A percentile compares a stretch with the other conserved stretches of the same genome.
Conservation (phyloP, 2,797 vertebrate genomes). For the Agapornis canus region DNA sequence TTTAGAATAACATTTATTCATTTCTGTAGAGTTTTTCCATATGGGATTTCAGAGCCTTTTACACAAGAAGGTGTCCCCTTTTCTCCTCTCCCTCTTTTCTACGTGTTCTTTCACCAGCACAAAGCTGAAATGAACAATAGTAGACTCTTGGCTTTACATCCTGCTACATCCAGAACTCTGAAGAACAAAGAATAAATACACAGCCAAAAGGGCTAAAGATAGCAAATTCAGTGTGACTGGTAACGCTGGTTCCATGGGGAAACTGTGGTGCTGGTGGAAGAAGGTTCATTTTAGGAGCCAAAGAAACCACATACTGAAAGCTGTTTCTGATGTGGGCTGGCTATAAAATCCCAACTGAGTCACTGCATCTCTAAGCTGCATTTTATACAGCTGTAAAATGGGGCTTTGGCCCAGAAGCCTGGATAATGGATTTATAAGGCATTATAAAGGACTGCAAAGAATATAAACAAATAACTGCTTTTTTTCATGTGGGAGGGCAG, state of each 20-base stretch:
- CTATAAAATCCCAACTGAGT: slow-evolving; percentile 10
- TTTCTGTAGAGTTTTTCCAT: slow-evolving; percentile 27
- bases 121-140: slow-evolving; percentile 57
- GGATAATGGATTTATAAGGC: background rate
- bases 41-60: slow-evolving; percentile 37
- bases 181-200: slow-evolving; percentile 22
- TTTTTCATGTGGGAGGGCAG: slow-evolving; percentile 14
- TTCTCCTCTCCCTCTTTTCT: slow-evolving; percentile 36
- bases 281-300: background rate
- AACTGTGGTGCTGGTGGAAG: background rate
- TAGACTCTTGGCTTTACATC: background rate
- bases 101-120: slow-evolving; percentile 33
- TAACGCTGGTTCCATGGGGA: background rate
- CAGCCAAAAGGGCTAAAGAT: background rate
- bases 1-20: slow-evolving; percentile 48
- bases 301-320: background rate
- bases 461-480: slow-evolving; percentile 21
- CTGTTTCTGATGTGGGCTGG: background rate
- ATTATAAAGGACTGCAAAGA: background rate
- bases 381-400: slow-evolving; percentile 27
- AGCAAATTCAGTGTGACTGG: background rate
- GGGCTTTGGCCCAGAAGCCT: slow-evolving; percentile 25
- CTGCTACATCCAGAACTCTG: background rate
- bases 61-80: slow-evolving; percentile 4
- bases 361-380: background rate